Conservation (phyloP, 1,140 invertebrate species). For the Arctopsyche grandis region DNA sequence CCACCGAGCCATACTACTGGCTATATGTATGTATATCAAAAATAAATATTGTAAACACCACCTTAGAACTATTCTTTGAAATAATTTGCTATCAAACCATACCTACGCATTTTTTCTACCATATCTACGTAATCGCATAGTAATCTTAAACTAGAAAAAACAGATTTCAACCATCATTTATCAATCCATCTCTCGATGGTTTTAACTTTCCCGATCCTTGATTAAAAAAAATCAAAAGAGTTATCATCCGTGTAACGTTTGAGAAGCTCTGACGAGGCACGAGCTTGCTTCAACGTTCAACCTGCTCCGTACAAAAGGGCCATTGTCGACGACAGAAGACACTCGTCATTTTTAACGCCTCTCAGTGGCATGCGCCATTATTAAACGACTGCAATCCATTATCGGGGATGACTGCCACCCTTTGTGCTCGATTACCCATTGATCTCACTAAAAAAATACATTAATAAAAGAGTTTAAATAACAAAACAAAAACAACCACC, state of each 20-base stretch:
- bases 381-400: slow-evolving; percentile 41
- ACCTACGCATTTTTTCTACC: too few species aligned
- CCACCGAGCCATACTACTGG: too few species aligned
- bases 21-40: too few species aligned
- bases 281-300: neutral
- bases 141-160: too few species aligned
- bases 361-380: slow-evolving; percentile 38
- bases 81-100: too few species aligned
- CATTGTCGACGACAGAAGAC: slow-evolving; percentile 41
- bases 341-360: slow-evolving; percentile 43
- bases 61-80: too few species aligned
- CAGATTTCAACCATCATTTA: too few species aligned
- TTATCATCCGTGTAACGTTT: neutral
- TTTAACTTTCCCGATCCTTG: too few species aligned
- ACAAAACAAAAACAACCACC: neutral
- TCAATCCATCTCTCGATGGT: too few species aligned
- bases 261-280: slow-evolving; percentile 11
- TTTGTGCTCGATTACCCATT: slow-evolving; percentile 16
- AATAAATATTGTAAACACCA: too few species aligned
- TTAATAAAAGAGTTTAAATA: neutral
- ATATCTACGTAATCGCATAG: too few species aligned
- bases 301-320: slow-evolving; percentile 33
- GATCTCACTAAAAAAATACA: neutral
- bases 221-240: too few species aligned
- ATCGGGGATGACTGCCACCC: slow-evolving; percentile 28